Evolutionary conservation across 2,113 vertebrate species (phyloP), one percentile per base, ranked within the genome.

Genomic region (Himantopus leucocephalus): DNA sequence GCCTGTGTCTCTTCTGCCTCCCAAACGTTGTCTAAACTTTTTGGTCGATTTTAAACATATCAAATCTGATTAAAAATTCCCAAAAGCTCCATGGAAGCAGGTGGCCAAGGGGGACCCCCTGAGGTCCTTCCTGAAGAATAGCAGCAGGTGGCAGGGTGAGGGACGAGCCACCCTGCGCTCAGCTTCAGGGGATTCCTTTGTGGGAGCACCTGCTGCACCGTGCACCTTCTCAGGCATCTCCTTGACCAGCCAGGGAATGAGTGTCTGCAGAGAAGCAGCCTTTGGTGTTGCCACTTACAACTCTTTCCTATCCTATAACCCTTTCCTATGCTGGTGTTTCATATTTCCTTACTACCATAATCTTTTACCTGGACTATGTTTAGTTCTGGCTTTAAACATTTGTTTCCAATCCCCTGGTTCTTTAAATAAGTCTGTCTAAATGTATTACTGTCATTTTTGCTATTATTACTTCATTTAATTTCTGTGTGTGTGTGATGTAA

Each of bases 361-460:
- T 70, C 24, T 96, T 91, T 78, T 75, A 81, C 90, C 50, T 88
- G 55, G 13, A 50, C 45, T 92, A 24, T 77, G 35, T 76, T 84
- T 85, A 80, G 74, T 79, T 74, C 41, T 47, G 55, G 23, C 47
- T 78, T 56, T 81, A 88, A 91, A 47, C 12, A 41, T 91, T 95
- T 62, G 14, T 74, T 96, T 86, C 82, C 41, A 74, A 29, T 84
- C 39, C 52, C 16, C n/a, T 89, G 23, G 29, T 77, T 91, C 76
- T 95, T 92, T 81, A 89, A 89, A 92, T 91, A 84, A 84, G 76
- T 27, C 37, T 75, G 34, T 78, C 77, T 84, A 89, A 84, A 86
- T 59, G 32, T 67, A 80, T 94, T 86, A 80, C 29, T 66, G 29
- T 84, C 11, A 41, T n/a, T 74, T 91, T 95, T 84, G 26, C 30